phyloP scores from a whole-genome alignment of 1,140 invertebrate species.

The Drosophila ambigua region DNA sequence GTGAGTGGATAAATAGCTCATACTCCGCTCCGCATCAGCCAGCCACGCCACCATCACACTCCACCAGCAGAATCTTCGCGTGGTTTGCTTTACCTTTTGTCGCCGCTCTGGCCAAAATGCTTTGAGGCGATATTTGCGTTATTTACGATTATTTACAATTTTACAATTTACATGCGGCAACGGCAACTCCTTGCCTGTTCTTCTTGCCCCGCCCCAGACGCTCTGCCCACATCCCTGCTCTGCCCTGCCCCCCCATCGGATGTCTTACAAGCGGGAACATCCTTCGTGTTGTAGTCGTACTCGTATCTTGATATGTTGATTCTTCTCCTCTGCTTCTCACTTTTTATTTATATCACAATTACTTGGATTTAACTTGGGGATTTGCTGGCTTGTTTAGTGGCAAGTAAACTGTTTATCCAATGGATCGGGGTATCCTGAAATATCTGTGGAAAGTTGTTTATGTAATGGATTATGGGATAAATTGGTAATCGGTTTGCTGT shows the following conservation, averaged over 20 bases:
- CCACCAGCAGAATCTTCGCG: too few relatives aligned
- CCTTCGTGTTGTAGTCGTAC: slow-evolving; percentile 39
- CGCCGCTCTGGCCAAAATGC: slow-evolving; percentile 62
- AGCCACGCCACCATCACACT: slow-evolving; percentile 3
- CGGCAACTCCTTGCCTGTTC: slow-evolving; percentile 16
- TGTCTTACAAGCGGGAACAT: slow-evolving; percentile 40
- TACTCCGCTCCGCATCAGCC: slow-evolving; percentile 15
- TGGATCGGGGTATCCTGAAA: not conserved
- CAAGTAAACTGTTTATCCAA: slow-evolving; percentile 28
- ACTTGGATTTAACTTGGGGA: slow-evolving; percentile 57
- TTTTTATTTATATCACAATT: slow-evolving; percentile 76
- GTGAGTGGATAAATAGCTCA: slow-evolving; percentile 66
- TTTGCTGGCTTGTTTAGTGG: slow-evolving; percentile 41
- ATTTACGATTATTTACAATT: slow-evolving; percentile 83
- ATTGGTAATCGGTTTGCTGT: not conserved
- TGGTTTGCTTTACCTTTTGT: slow-evolving; percentile 55
- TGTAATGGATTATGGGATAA: slow-evolving; percentile 3
- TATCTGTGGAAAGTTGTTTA: slow-evolving; percentile 21
- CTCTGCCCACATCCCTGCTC: not conserved
- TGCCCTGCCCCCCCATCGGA: not conserved
- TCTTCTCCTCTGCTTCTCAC: slow-evolving; percentile 10
- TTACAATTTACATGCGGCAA: slow-evolving; percentile 75
- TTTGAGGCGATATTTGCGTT: slow-evolving; percentile 78
- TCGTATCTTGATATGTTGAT: slow-evolving; percentile 75
- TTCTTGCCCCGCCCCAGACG: slow-evolving; percentile 2